A percentile compares a stretch with the other conserved stretches of the same genome.
These are phyloP conservation scores for Macrochelys suwanniensis DNA, from an alignment of 2,797 vertebrate genomes.

Conservation along the genomic window DNA sequence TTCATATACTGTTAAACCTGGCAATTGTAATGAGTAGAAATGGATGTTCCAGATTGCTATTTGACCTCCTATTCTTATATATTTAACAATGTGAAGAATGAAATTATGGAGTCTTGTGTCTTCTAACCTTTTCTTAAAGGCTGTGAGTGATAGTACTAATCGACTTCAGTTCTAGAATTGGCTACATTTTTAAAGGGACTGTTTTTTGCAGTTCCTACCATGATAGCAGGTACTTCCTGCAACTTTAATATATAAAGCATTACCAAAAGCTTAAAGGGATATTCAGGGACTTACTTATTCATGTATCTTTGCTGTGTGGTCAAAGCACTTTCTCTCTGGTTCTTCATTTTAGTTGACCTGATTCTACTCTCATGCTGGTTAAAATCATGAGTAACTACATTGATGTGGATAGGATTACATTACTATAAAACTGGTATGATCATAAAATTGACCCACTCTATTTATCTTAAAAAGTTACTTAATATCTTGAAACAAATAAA, in stretches of 20 bases:
- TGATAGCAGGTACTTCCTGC: neutral
- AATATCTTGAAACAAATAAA: neutral
- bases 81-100: neutral
- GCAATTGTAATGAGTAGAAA: constrained; percentile 39
- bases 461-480: neutral
- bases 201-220: neutral
- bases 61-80: constrained; percentile 35
- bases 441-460: neutral
- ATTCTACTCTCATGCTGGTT: neutral
- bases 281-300: neutral
- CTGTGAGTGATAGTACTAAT: neutral
- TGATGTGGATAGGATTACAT: neutral
- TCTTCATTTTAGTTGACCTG: neutral
- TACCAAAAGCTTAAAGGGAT: neutral
- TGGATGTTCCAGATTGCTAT: neutral
- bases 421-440: neutral
- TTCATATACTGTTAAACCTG: constrained; percentile 62
- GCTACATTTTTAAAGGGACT: neutral
- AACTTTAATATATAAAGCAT: neutral
- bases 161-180: neutral
- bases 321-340: neutral
- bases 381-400: neutral
- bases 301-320: neutral
- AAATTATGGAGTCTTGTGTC: neutral
- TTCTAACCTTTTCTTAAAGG: neutral